Evolutionary conservation across 2,113 vertebrate genomes (phyloP).

Genomic region (Mormyrus lacerda): DNA sequence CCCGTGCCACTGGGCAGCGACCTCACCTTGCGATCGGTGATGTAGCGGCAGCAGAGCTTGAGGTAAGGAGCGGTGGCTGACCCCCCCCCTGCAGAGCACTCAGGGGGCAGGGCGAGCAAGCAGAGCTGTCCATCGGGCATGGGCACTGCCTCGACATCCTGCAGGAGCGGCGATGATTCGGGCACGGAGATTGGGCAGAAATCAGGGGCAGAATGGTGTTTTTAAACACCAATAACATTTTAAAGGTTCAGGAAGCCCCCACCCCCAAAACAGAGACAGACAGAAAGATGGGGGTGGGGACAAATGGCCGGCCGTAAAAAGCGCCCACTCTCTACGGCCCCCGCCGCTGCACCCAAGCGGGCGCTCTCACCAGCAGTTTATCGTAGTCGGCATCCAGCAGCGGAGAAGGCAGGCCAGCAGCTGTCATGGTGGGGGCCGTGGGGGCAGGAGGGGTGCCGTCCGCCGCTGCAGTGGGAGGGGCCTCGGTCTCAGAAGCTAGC

Average conservation of each 20-base stretch:
- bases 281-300: background rate
- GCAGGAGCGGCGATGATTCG: background rate
- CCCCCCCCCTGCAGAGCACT: slow-evolving; percentile 57
- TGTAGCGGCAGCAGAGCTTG: slow-evolving; percentile 65
- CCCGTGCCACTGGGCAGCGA: too few species aligned
- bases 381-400: slow-evolving; percentile 68
- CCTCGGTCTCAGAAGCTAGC: slow-evolving; percentile 26
- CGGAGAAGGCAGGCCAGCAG: slow-evolving; percentile 47
- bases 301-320: background rate
- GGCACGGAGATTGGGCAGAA: background rate
- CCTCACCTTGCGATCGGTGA: slow-evolving; percentile 67
- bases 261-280: background rate
- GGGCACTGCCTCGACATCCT: slow-evolving; percentile 67
- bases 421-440: background rate
- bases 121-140: slow-evolving; percentile 68
- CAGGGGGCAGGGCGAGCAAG: slow-evolving; percentile 60
- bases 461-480: background rate
- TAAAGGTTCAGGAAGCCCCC: background rate
- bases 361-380: slow-evolving; percentile 60
- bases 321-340: background rate
- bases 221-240: background rate
- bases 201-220: background rate
- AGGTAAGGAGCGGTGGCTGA: slow-evolving; percentile 55
- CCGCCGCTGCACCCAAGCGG: background rate
- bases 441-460: background rate